Evolutionary conservation across 2,888 invertebrate species (phyloP).

Genomic region (Axea sp.): DNA sequence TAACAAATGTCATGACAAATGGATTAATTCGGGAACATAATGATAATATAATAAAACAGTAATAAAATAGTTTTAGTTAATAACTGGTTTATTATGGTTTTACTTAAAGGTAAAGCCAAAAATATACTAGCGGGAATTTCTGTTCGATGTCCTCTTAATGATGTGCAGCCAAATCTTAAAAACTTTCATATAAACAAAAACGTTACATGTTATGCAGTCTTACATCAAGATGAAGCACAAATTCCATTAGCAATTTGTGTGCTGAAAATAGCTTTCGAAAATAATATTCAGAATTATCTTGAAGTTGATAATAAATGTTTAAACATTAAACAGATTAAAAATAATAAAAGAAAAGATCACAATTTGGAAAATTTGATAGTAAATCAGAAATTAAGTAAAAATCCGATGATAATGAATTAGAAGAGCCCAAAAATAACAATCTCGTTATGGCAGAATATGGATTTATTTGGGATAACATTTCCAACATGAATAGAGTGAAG

Average conservation of each 20-base stretch:
- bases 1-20: conserved; percentile 69
- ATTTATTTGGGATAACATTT: conserved; percentile 70
- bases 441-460: conserved; percentile 67
- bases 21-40: conserved; percentile 75
- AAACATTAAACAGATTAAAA: too few relatives aligned
- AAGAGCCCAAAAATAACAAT: too few relatives aligned
- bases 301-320: too few relatives aligned
- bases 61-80: too few relatives aligned
- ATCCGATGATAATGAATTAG: too few relatives aligned
- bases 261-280: too few relatives aligned
- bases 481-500: too few relatives aligned
- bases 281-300: too few relatives aligned
- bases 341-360: too few relatives aligned
- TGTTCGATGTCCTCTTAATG: conserved; percentile 81
- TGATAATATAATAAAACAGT: conserved; percentile 79
- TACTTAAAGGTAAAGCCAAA: conserved; percentile 80
- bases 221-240: conserved; percentile 66
- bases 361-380: too few relatives aligned
- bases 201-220: conserved; percentile 74
- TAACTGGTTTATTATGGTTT: conserved; percentile 80
- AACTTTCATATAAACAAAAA: conserved; percentile 72
- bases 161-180: conserved; percentile 75
- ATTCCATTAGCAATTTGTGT: conserved; percentile 68
- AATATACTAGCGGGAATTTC: conserved; percentile 82
- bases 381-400: too few relatives aligned